These are phyloP conservation scores for Sisor rabdophorus DNA, from an alignment of 2,113 vertebrate genomes.

Conservation along the genomic window DNA sequence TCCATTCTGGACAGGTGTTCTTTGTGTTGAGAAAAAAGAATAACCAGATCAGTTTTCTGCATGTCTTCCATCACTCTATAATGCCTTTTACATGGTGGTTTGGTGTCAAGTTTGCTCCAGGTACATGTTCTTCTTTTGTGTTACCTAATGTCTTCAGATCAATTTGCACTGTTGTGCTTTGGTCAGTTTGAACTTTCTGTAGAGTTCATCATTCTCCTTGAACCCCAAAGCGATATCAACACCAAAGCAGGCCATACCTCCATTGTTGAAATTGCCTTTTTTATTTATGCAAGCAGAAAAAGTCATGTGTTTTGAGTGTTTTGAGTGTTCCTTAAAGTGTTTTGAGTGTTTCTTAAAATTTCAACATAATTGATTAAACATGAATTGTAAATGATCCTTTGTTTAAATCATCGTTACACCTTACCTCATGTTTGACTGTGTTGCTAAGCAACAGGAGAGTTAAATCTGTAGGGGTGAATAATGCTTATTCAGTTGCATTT, in stretches of 20 bases:
- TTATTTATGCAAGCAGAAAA: not conserved
- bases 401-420: no score
- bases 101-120: conserved; percentile 92
- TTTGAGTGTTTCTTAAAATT: no score
- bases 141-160: not conserved
- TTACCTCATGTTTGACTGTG: not conserved
- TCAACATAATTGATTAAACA: not conserved
- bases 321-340: no score
- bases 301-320: no score
- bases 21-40: conserved; percentile 96
- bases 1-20: conserved; percentile 77
- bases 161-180: not conserved
- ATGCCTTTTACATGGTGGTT: conserved; percentile 99
- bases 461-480: not conserved
- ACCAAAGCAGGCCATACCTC: no score
- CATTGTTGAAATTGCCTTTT: not conserved
- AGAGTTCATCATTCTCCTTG: not conserved
- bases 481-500: not conserved
- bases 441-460: not conserved
- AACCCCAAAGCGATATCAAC: no score
- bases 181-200: not conserved
- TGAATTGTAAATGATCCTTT: not conserved
- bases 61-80: conserved; percentile 95
- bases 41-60: conserved; percentile 93
- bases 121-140: conserved; percentile 60